Base-by-base conservation (phyloP, 2,797 vertebrate genomes). In the Nothura maculosa region DNA sequence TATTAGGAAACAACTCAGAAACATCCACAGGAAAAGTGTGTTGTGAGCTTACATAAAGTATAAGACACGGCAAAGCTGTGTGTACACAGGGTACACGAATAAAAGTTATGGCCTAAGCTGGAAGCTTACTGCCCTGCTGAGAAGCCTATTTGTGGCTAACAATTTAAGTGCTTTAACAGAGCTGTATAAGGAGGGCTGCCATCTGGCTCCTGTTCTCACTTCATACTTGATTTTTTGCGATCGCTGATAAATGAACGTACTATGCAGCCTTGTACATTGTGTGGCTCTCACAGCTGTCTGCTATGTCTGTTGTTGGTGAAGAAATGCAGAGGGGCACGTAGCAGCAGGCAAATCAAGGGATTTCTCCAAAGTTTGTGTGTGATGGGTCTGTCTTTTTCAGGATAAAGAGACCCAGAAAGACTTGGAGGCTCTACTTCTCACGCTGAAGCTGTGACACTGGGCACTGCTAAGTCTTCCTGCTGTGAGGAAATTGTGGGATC, bases 351-450 rank as follows among this genome's bases (percentile, higher is more conserved):
- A 89, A 66, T 70, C 42, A 92, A 80, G 55, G 50, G 81, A 92
- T 93, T 94, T 93, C 93, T 81, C 63, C 32, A 64, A 85, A 94
- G 28, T 90, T 88, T 76, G 87, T 96, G 90, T 50, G 77, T 90
- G 90, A n/a, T 87, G 92, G 92, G 38, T 94, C 84, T 95, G 42
- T 94, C 82, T 93, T 70, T 96, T 95, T 92, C 93, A 97, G 97
- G 97, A 97, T 77, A 96, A 95, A 96, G 95, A 97, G 84, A 96
- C 96, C 90, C 96, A 97, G 92, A 96, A 95, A 42, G 96, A 97
- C 60, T 95, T 97, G 77, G 96, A 97, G 81, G 93, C 75, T 85
- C 94, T 97, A 92, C 94, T 97, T 89, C 96, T 93, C 30, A 64
- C 94, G 9, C 86, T 97, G 94, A 94, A 94, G 82, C 85, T 95